Conservation (phyloP, 2,113 vertebrate species). For the Centropus unirufus region DNA sequence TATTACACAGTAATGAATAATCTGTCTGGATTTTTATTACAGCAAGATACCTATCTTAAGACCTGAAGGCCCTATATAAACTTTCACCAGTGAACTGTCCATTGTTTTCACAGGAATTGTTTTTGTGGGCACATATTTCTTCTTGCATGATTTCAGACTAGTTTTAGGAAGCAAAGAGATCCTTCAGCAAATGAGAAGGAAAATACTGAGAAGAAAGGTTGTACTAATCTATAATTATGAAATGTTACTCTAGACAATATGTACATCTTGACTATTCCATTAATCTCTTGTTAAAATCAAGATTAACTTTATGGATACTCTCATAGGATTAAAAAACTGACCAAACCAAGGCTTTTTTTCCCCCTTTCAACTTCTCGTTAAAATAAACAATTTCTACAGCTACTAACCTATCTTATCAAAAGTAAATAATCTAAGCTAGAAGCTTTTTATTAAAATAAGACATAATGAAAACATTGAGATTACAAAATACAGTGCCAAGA, state of each 20-base stretch:
- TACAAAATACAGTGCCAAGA: background rate
- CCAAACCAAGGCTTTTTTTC: background rate
- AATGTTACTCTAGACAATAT: background rate
- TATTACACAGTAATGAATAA: background rate
- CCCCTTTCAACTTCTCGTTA: background rate
- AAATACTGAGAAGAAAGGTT: background rate
- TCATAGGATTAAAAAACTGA: background rate
- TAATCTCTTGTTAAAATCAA: background rate
- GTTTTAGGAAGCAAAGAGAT: background rate
- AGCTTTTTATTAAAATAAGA: conserved; percentile 23
- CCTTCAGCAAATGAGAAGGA: background rate
- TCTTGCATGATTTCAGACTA: background rate
- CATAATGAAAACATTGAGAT: background rate
- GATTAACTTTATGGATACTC: background rate
- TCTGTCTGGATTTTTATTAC: background rate
- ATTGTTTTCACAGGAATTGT: background rate
- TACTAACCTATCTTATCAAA: conserved; percentile 4
- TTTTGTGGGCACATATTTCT: background rate
- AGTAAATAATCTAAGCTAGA: background rate
- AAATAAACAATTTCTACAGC: background rate
- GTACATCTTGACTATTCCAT: background rate
- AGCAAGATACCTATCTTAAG: background rate
- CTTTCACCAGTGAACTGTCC: background rate
- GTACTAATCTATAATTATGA: background rate
- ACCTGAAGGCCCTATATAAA: background rate